Base-by-base conservation (phyloP, 1,140 invertebrate species). In the Aethina tumida region DNA sequence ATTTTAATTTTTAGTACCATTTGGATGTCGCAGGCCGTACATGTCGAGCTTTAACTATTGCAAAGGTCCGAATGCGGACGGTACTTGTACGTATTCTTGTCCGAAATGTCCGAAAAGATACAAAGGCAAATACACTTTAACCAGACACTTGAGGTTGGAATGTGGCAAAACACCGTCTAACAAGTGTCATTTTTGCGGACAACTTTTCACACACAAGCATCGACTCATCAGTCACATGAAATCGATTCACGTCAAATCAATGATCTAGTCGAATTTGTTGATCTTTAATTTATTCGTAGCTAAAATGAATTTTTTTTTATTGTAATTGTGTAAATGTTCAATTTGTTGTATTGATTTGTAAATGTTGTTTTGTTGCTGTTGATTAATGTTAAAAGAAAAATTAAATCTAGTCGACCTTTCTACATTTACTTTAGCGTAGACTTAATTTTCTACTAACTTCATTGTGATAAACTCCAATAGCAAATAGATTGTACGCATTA, bases 81-180 rank as follows among this genome's bases (percentile, higher is more conserved):
- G 33, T 35, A 43, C 38, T 35, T 24, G 43, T 12, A 18, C 25
- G 16, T 43, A 44, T 32, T 20, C 21, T 19, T 58, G 56, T 38
- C 48, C 48, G 7, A 56, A 53, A 25, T 58, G 56, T 45, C 47
- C 47, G 4, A 58, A 56, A 50, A 41, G 27, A 9, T 58, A 58
- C 34, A 45, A 43, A 32, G 63, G 65, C 39, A 69, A 69, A 53
- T 69, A 68, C 42, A 69, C 67, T 3, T 65, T 70, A 39, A 55
- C 59, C 37, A 56, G 69, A 32, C 69, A 71, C 43, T 54, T 69
- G 7, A 67, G 62, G 4, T 61, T 69, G 26, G 69, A 71, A 45
- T 71, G 69, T 41, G 69, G 69, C 9, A 70, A 70, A 43, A 60
- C 64, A 37, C 67, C 69, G 3, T 67, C 66, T 55, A 64, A 68